phyloP scores from a whole-genome alignment of 2,113 vertebrate genomes.

The Dipodomys spectabilis region DNA sequence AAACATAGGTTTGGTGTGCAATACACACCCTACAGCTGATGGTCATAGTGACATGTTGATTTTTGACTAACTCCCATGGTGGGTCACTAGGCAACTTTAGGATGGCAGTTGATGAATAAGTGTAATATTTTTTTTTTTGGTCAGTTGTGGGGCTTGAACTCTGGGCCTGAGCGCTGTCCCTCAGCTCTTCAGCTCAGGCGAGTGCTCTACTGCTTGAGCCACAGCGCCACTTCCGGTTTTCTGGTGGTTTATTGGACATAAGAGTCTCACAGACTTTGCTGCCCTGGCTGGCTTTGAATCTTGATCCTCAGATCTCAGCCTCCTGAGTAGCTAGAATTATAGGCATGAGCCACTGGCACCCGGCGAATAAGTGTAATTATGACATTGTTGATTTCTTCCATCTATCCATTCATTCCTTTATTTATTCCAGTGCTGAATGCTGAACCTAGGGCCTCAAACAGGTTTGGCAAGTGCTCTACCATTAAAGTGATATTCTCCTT shows the following conservation, averaged over 20 bases:
- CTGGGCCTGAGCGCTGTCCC: too few relatives aligned
- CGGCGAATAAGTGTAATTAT: neutral
- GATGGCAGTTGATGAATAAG: neutral
- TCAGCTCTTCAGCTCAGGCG: too few relatives aligned
- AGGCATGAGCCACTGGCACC: too few relatives aligned
- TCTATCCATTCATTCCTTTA: neutral
- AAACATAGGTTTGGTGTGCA: neutral
- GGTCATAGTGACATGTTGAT: neutral
- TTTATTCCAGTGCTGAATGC: neutral
- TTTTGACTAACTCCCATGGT: slow-evolving; percentile 6
- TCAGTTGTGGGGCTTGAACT: too few relatives aligned
- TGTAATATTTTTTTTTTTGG: too few relatives aligned
- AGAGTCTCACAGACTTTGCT: too few relatives aligned
- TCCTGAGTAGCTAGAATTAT: too few relatives aligned
- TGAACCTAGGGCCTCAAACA: neutral
- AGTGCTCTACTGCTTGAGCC: too few relatives aligned
- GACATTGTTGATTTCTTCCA: neutral
- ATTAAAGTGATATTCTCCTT: neutral
- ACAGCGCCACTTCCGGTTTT: too few relatives aligned
- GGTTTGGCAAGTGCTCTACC: neutral
- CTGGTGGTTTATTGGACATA: too few relatives aligned
- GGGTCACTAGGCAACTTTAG: neutral
- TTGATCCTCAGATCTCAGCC: too few relatives aligned
- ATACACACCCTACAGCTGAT: neutral
- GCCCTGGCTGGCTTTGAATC: too few relatives aligned